phyloP scores from a whole-genome alignment of 2,113 vertebrate genomes.

The Triplophysa siluroides region DNA sequence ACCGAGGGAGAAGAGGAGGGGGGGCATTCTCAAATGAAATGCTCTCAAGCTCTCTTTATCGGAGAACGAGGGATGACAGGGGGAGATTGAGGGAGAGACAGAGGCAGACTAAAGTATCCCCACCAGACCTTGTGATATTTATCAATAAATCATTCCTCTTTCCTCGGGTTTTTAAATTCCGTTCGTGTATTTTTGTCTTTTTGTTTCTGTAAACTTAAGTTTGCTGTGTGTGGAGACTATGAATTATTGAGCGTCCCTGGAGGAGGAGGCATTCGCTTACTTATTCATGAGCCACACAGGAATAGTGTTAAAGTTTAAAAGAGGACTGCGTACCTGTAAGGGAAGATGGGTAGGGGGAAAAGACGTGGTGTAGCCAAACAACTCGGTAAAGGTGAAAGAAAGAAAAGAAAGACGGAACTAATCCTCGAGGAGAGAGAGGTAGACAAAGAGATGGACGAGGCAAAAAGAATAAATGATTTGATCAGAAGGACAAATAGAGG shows the following conservation, averaged over 20 bases:
- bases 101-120: slow-evolving; percentile 58
- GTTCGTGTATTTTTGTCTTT: slow-evolving; percentile 61
- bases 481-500: slow-evolving; percentile 40
- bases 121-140: slow-evolving; percentile 74
- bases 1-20: slow-evolving; percentile 12
- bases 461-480: slow-evolving; percentile 27
- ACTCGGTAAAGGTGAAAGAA: slow-evolving; percentile 48
- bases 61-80: slow-evolving; percentile 30
- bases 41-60: slow-evolving; percentile 36
- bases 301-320: slow-evolving; percentile 80
- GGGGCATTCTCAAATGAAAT: slow-evolving; percentile 27
- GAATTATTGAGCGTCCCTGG: slow-evolving; percentile 83
- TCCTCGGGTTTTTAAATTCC: slow-evolving; percentile 62
- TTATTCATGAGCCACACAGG: slow-evolving; percentile 83
- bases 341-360: slow-evolving; percentile 39
- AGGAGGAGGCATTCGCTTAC: slow-evolving; percentile 75
- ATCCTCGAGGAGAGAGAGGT: slow-evolving; percentile 19
- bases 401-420: slow-evolving; percentile 29
- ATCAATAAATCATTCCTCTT: slow-evolving; percentile 77
- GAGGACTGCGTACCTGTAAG: slow-evolving; percentile 65
- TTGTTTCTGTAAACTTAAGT: slow-evolving; percentile 79
- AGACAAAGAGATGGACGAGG: slow-evolving; percentile 26
- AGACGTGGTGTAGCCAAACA: slow-evolving; percentile 60
- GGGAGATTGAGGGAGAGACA: slow-evolving; percentile 51
- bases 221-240: slow-evolving; percentile 68